A percentile compares a stretch with the other conserved stretches of the same genome.
phyloP scores from a whole-genome alignment of 2,888 invertebrate species.

The Oeneis ivallda region DNA sequence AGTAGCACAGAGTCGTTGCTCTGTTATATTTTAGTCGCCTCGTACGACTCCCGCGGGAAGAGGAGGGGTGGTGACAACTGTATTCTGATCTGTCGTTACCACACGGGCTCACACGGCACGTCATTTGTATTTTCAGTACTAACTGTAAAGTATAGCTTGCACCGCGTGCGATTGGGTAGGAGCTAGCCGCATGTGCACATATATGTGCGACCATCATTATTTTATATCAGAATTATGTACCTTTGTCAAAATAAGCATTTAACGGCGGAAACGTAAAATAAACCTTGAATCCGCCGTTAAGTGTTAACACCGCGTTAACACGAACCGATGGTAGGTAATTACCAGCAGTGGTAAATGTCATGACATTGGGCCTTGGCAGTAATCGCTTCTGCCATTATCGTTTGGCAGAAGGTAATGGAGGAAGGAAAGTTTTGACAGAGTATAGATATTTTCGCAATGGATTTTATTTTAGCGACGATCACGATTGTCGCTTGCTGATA shows the following conservation, averaged over 20 bases:
- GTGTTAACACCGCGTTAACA: not conserved
- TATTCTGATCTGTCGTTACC: too few species aligned
- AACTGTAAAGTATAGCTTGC: too few species aligned
- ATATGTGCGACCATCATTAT: not conserved
- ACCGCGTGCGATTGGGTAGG: too few species aligned
- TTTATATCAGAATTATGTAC: not conserved
- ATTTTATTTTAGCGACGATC: not conserved
- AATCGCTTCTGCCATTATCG: conserved; percentile 22
- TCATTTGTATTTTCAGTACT: too few species aligned
- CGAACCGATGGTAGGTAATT: conserved; percentile 16
- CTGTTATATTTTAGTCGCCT: too few species aligned
- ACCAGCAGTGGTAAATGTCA: conserved; percentile 18
- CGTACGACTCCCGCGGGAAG: too few species aligned
- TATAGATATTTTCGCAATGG: conserved; percentile 13
- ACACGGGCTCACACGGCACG: too few species aligned
- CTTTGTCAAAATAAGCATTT: not conserved
- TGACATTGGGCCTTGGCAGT: conserved; percentile 21
- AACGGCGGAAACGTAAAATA: conserved; percentile 14
- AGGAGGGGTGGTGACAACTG: too few species aligned
- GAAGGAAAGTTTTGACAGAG: conserved; percentile 29
- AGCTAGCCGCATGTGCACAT: too few species aligned
- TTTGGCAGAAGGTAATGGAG: conserved; percentile 18
- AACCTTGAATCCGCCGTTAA: conserved; percentile 13
- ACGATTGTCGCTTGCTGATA: conserved; percentile 2
- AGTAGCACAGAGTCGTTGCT: too few species aligned